Percentiles rank a stretch among this genome's conserved stretches.
Conservation (phyloP, 2,888 invertebrate species). For the Cecidostiba fungosa region DNA sequence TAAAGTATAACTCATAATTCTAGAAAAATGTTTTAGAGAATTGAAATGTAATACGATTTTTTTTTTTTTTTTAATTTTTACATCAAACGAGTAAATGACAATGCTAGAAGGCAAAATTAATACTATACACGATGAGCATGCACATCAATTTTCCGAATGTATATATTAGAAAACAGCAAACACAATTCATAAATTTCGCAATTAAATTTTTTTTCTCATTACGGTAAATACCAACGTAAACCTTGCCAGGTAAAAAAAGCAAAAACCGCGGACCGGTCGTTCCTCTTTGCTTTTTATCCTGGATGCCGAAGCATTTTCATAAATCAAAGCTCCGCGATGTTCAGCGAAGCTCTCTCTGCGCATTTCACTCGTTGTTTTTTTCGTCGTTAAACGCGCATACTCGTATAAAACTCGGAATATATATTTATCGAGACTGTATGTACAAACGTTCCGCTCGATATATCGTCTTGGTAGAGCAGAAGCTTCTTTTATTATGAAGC, state of each 20-base stretch:
- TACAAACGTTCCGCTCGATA: constrained; percentile 27
- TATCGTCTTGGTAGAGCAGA: background rate
- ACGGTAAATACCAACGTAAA: background rate
- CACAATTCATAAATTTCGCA: background rate
- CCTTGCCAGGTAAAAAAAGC: background rate
- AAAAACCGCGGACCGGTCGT: background rate
- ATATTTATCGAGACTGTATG: background rate
- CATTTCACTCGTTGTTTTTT: background rate
- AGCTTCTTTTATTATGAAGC: constrained; percentile 26
- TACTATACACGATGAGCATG: too few species aligned
- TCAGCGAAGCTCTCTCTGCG: background rate
- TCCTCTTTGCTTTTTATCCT: background rate
- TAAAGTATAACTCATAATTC: too few species aligned
- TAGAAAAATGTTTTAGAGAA: too few species aligned
- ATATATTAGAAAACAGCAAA: background rate
- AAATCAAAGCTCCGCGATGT: constrained; percentile 44
- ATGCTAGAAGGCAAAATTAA: too few species aligned
- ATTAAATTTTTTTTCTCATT: constrained; percentile 37
- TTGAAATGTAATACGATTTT: too few species aligned
- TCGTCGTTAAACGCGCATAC: constrained; percentile 30
- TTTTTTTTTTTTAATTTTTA: too few species aligned
- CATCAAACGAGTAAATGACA: too few species aligned
- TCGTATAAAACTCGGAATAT: constrained; percentile 26
- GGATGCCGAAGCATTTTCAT: constrained; percentile 41
- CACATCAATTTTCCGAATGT: too few species aligned